These are phyloP conservation scores for Myrmophylax atrothorax DNA, from an alignment of 2,113 vertebrate genomes.

Conservation along the genomic window DNA sequence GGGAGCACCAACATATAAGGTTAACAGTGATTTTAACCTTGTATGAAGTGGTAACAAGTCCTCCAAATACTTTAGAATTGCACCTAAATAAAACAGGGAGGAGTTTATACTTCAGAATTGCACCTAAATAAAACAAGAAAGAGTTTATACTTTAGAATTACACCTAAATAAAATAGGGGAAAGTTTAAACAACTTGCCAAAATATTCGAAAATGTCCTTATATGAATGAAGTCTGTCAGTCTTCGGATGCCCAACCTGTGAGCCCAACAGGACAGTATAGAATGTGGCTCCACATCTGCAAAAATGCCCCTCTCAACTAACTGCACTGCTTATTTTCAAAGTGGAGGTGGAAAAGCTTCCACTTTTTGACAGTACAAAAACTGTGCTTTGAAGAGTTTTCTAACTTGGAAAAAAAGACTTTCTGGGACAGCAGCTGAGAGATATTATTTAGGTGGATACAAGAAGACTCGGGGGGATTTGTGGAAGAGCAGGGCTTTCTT, in stretches of 20 bases:
- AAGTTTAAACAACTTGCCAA: background rate
- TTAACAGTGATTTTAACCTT: background rate
- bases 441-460: background rate
- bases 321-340: background rate
- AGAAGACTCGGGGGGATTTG: background rate
- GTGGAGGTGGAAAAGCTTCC: background rate
- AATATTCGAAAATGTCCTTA: background rate
- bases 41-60: background rate
- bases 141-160: background rate
- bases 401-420: background rate
- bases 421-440: background rate
- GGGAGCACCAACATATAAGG: background rate
- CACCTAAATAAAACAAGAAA: too few relatives aligned
- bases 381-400: background rate
- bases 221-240: background rate
- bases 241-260: background rate
- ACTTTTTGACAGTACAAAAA: slow-evolving; percentile 32
- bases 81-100: background rate
- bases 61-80: background rate
- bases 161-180: too few relatives aligned
- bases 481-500: background rate
- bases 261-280: background rate
- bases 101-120: background rate
- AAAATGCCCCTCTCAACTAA: background rate
- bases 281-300: background rate